Base-by-base conservation (phyloP, 1,140 invertebrate species). In the Venturia canescens region DNA sequence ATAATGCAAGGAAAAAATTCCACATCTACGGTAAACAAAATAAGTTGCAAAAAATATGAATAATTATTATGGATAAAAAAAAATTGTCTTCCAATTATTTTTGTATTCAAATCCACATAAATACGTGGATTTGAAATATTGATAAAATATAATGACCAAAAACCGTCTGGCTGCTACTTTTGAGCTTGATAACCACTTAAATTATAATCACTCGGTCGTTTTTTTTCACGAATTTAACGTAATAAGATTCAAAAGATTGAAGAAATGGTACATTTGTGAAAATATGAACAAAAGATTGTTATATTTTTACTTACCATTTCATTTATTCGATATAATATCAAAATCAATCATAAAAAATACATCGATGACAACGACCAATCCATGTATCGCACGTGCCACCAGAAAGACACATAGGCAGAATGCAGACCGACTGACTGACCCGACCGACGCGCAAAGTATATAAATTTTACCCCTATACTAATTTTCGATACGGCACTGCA, bases 351-450 rank as follows among this genome's bases (percentile, higher is more conserved):
- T 53, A 21, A 78, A 78, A 50, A 83, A 86, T 83, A 53, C 71
- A 83, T 84, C 78, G 50, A 76, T 76, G 77, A 83, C 67, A 83
- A 83, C 69, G 80, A 82, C 85, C 87, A 86, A 89, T 89, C 87
- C 88, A 89, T 88, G 79, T 80, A 85, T 78, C 60, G 70, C 86
- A 89, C 87, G 86, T 90, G 86, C 84, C 85, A 80, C 84, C 80
- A 84, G 81, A n/a, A 76, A 83, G 75, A 71, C 72, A 71, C 66
- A 83, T 77, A 82, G 76, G 77, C 81, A 63, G n/a, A 66, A 75
- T 75, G 16, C 60, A 48, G 70, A 26, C 31, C n/a, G n/a, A n/a
- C n/a, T n/a, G n/a, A n/a, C n/a, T n/a, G n/a, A n/a, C n/a, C n/a
- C n/a, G n/a, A n/a, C n/a, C 69, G 70, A 78, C 63, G 67, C 63